These are phyloP conservation scores for Drosophila nasuta DNA, from an alignment of 1,140 invertebrate genomes.

Conservation along the genomic window DNA sequence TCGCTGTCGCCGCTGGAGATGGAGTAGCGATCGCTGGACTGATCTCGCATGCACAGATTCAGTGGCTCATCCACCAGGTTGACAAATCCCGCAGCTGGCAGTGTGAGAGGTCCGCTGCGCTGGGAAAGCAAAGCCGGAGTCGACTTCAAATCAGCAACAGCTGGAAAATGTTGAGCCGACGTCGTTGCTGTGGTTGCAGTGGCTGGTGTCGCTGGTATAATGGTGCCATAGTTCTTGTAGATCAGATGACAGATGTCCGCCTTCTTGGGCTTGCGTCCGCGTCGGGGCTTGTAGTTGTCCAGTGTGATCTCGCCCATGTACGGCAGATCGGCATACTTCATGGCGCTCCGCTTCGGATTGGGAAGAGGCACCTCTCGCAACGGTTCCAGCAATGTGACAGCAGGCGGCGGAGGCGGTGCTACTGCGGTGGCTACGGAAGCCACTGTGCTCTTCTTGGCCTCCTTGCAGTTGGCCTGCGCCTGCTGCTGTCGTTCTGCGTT, in stretches of 20 bases:
- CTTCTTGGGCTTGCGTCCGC: constrained; percentile 94
- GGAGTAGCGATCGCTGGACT: constrained; percentile 72
- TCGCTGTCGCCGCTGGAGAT: constrained; percentile 78
- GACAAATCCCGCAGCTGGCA: neutral
- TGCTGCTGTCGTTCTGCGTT: constrained; percentile 77
- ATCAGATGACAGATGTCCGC: constrained; percentile 96
- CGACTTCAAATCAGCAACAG: constrained; percentile 29
- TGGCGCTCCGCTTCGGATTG: constrained; percentile 75
- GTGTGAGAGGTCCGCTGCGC: neutral
- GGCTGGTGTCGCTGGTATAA: constrained; percentile 86
- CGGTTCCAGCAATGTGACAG: constrained; percentile 55
- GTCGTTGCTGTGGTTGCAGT: constrained; percentile 1
- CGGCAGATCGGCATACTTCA: constrained; percentile 93
- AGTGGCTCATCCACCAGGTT: constrained; percentile 88
- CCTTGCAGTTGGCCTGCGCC: constrained; percentile 15
- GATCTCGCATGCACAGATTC: constrained; percentile 92
- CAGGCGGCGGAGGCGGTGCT: constrained; percentile 59
- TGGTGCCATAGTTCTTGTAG: constrained; percentile 95
- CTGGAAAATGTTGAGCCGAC: neutral
- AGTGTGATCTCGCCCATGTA: constrained; percentile 96
- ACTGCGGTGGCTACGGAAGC: neutral
- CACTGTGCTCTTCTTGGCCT: neutral
- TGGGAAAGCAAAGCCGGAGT: constrained; percentile 43
- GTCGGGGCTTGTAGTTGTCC: constrained; percentile 92
- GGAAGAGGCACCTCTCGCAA: neutral